Evolutionary conservation across 2,888 invertebrate genomes (phyloP).

Genomic region (Agrotis segetum): DNA sequence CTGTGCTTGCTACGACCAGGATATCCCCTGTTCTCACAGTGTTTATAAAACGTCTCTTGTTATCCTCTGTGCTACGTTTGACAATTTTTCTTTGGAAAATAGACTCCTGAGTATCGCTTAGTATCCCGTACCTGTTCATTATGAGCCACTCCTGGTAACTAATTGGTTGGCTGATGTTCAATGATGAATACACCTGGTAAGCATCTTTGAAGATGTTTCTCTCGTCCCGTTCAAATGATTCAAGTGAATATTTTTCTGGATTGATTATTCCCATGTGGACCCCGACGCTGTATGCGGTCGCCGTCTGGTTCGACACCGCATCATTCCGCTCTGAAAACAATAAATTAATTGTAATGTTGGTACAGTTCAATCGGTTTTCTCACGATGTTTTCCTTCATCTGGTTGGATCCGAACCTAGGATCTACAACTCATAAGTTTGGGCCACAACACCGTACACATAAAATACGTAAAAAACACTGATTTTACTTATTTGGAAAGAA

Average conservation of each 20-base stretch:
- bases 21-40: slow-evolving; percentile 77
- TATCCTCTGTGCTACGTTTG: slow-evolving; percentile 74
- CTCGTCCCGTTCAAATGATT: slow-evolving; percentile 77
- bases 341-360: slow-evolving; percentile 64
- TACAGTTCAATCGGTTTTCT: slow-evolving; percentile 27
- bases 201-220: slow-evolving; percentile 76
- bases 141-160: slow-evolving; percentile 81
- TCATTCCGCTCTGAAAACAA: slow-evolving; percentile 70
- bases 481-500: no score
- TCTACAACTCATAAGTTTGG: no score
- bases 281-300: slow-evolving; percentile 71
- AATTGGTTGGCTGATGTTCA: slow-evolving; percentile 71
- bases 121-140: slow-evolving; percentile 80
- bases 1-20: slow-evolving; percentile 70
- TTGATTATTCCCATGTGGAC: slow-evolving; percentile 81
- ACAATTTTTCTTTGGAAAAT: slow-evolving; percentile 76
- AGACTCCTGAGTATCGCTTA: slow-evolving; percentile 78
- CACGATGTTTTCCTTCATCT: no score
- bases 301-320: slow-evolving; percentile 67
- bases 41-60: slow-evolving; percentile 76
- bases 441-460: neutral
- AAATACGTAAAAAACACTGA: neutral
- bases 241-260: slow-evolving; percentile 78
- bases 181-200: slow-evolving; percentile 70
- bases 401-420: no score